Evolutionary conservation across 2,797 vertebrate genomes (phyloP).

Genomic region (Dicrostonyx torquatus): DNA sequence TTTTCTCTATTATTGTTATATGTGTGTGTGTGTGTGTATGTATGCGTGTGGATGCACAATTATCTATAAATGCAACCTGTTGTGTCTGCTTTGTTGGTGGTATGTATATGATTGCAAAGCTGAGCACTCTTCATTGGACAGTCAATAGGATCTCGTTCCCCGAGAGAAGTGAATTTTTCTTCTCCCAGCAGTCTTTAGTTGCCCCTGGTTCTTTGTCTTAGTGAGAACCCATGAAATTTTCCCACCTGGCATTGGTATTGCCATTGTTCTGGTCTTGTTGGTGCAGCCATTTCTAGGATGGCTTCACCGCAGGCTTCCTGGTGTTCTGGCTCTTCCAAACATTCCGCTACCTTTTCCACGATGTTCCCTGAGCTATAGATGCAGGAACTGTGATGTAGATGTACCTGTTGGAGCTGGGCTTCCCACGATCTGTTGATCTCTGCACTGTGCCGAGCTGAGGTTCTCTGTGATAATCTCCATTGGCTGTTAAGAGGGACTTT

Average conservation of each 20-base stretch:
- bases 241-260: background rate
- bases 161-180: background rate
- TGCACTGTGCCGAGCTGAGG: background rate
- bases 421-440: background rate
- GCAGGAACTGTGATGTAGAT: background rate
- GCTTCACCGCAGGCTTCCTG: background rate
- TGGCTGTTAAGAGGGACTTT: too few relatives aligned
- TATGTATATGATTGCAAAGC: background rate
- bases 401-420: background rate
- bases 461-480: background rate
- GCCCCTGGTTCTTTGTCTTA: background rate
- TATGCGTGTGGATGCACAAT: background rate
- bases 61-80: background rate
- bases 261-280: background rate
- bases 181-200: background rate
- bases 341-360: background rate
- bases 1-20: background rate
- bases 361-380: background rate
- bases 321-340: background rate
- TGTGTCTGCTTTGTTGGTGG: background rate
- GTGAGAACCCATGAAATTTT: too few relatives aligned
- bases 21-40: accelerated
- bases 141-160: background rate
- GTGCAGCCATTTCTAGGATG: background rate
- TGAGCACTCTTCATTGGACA: background rate